Evolutionary conservation across 2,888 invertebrate genomes (phyloP).

Genomic region (Tetrapedia diversipes): DNA sequence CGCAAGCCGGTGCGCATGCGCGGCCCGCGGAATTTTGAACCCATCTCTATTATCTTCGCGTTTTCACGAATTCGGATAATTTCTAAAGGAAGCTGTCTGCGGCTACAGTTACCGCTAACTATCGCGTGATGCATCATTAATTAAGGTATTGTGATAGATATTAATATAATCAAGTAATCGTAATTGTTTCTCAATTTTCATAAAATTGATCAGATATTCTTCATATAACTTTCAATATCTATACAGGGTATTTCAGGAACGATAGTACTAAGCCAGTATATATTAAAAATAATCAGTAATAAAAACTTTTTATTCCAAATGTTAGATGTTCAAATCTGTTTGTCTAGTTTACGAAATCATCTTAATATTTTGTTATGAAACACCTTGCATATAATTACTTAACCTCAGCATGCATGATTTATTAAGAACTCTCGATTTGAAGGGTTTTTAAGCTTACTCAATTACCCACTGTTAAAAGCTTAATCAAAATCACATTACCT

Average conservation of each 20-base stretch:
- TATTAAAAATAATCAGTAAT: too few species aligned
- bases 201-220: background rate
- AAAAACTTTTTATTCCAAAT: too few species aligned
- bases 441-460: too few species aligned
- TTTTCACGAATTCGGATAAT: background rate
- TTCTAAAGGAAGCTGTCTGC: background rate
- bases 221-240: background rate
- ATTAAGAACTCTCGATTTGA: too few species aligned
- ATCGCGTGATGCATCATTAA: background rate
- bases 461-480: background rate
- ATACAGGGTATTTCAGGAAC: background rate
- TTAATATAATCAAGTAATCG: background rate
- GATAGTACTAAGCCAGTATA: too few species aligned
- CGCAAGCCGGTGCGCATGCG: conserved; percentile 55
- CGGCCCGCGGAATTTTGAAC: conserved; percentile 60
- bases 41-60: conserved; percentile 5
- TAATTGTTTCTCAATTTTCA: background rate
- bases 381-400: background rate
- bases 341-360: too few species aligned
- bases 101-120: background rate
- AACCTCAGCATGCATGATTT: conserved; percentile 6
- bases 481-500: background rate
- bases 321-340: too few species aligned
- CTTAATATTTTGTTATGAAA: too few species aligned
- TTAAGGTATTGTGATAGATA: conserved; percentile 8